Evolutionary conservation across 2,888 invertebrate species (phyloP), one percentile per base, ranked within the genome.

Genomic region (Lottia scabra): DNA sequence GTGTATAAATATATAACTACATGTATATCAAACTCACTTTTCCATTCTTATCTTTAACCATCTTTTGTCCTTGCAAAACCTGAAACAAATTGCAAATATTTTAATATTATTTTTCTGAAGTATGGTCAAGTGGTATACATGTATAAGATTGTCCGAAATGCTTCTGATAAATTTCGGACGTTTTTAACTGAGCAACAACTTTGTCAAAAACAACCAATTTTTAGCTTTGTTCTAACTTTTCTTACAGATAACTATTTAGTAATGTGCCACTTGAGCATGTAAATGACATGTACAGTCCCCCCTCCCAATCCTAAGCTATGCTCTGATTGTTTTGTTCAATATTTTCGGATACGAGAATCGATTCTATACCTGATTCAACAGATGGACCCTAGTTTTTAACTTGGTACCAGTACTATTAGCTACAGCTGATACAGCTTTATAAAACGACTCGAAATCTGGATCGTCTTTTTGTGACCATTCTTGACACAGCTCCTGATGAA

Each of bases 331-430:
- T n/a, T 1, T n/a, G n/a, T n/a, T 6, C 10, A 4, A 45, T 3
- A 38, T 56, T n/a, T 2, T 63, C 46, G 1, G 8, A 8, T 1
- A 38, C 5, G 38, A 62, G 62, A 62, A 62, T 23, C 62, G 15
- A 62, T 64, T 10, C 10, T 38, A 74, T 82, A 89, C 89, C 87
- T 86, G 84, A 73, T 87, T 88, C 15, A 88, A 75, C 13, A 87
- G 76, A 63, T 87, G 84, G 0, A 88, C 89, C 27, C 87, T 73
- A 2, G 89, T 87, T 73, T 86, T 87, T 12, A 89, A 82, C 68
- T 84, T 81, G 2, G 87, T 88, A 10, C 89, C 89, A 19, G 86
- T 85, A 70, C 88, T 89, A 78, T 87, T 78, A 6, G 89, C 89
- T 13, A 86, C 85, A 19, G 89, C 88, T 6, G 84, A 84, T 1